Evolutionary conservation across 2,113 vertebrate genomes (phyloP), one percentile per base, ranked within the genome.

Genomic region (Carettochelys insculpta): DNA sequence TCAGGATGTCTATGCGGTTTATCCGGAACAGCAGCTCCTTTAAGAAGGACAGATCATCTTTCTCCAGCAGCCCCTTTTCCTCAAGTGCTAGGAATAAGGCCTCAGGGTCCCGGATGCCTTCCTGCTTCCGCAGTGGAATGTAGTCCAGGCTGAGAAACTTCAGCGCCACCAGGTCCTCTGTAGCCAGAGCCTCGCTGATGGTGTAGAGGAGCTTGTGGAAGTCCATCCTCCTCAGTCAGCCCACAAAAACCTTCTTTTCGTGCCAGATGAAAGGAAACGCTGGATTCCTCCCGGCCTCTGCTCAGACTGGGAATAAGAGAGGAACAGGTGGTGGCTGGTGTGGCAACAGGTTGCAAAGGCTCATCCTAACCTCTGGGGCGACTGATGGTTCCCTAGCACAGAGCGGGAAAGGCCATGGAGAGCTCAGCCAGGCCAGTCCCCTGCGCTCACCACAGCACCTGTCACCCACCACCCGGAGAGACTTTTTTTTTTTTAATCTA

Each of bases 1-100:
- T 31, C 75, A 97, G 83, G 4, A 97, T 83, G 41, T 97, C 95
- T 31, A 91, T 43, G 34, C 94, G 91, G 4, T 58, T 31, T 34
- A 94, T 95, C 20, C 13, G 88, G 82, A 87, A 97, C 12, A 97
- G 93, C 41, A 97, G 81, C 82, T 97, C 97, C 65, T 95, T 96
- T 77, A 97, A 38, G 82, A 97, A 96, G 80, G 54, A 94, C 34
- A 94, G 48, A 19, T 97, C 73, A n/a, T 3, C 50, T 45, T 94
- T 87, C 29, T 93, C 94, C 56, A 97, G 34, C 51, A 95, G 20
- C 8, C 71, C 77, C 31, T 92, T 95, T 45, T 97, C 95, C 61
- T 92, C 78, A 3, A 97, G 90, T 20, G 6, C 83, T 51, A 58
- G 43, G 53, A 97, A 97, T 5, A 97, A n/a, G 4, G 9, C n/a